phyloP scores from a whole-genome alignment of 1,140 invertebrate species.

The Neodiprion fabricii region DNA sequence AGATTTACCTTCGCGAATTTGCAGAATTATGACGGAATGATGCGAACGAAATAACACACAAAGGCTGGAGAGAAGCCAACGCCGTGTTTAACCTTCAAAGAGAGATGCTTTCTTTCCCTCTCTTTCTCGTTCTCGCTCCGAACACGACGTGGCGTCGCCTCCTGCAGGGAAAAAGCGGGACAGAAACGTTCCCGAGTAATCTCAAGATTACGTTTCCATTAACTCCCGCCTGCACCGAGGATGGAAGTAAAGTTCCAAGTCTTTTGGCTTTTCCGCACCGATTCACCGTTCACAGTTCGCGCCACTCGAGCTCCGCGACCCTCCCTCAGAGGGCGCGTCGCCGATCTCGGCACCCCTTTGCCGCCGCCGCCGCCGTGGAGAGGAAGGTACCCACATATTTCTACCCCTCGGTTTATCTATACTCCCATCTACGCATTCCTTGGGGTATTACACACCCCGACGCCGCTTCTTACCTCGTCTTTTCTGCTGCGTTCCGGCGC shows the following conservation, averaged over 20 bases:
- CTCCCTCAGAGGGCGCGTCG: background rate
- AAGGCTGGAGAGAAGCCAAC: constrained; percentile 7
- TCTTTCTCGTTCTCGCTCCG: constrained; percentile 13
- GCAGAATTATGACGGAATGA: background rate
- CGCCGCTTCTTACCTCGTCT: background rate
- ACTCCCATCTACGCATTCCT: constrained; percentile 61
- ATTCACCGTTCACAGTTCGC: background rate
- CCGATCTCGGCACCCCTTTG: background rate
- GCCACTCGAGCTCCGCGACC: background rate
- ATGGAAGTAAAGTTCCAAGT: background rate
- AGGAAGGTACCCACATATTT: background rate
- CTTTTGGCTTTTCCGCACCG: background rate
- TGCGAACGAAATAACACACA: constrained; percentile 9
- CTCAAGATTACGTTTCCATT: constrained; percentile 5
- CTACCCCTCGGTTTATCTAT: constrained; percentile 40
- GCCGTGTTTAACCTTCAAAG: background rate
- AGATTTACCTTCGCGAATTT: no score
- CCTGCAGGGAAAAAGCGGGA: constrained; percentile 17
- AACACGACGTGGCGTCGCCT: constrained; percentile 12
- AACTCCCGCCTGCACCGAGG: background rate
- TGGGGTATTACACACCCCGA: constrained; percentile 55
- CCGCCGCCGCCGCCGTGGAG: background rate
- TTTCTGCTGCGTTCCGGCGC: background rate
- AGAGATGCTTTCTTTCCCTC: constrained; percentile 15
- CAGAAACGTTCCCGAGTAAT: constrained; percentile 8